A percentile compares a stretch with the other conserved stretches of the same genome.
These are phyloP conservation scores for Mechanitis mazaeus DNA, from an alignment of 2,888 invertebrate genomes.

Conservation along the genomic window DNA sequence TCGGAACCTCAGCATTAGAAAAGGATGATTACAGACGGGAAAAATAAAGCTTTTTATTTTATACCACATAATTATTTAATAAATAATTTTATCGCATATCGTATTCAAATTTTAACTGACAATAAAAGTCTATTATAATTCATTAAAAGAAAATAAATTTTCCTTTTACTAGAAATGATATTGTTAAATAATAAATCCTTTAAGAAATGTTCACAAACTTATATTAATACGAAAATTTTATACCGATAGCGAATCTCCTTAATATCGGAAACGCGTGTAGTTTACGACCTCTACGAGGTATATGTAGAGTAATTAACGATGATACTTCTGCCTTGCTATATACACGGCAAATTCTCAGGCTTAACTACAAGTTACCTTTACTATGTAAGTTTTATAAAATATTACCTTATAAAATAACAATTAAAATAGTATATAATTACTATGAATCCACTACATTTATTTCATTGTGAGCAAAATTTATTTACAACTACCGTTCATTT, in stretches of 20 bases:
- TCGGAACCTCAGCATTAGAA: conserved; percentile 1
- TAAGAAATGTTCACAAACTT: too few relatives aligned
- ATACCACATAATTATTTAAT: background rate
- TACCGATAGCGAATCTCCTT: background rate
- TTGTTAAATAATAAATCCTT: too few relatives aligned
- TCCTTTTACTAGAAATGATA: too few relatives aligned
- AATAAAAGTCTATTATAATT: too few relatives aligned
- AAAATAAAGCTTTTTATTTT: background rate
- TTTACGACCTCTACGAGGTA: conserved; percentile 6
- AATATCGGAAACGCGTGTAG: conserved; percentile 4
- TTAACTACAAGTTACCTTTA: conserved; percentile 4
- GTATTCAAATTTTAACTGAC: too few relatives aligned
- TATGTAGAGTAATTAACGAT: conserved; percentile 1
- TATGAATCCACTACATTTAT: too few relatives aligned
- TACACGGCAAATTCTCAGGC: background rate
- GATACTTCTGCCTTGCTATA: conserved; percentile 5
- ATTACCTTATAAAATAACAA: background rate
- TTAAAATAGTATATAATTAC: too few relatives aligned
- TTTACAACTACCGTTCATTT: background rate
- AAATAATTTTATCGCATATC: too few relatives aligned
- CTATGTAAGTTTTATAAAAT: background rate
- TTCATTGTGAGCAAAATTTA: too few relatives aligned
- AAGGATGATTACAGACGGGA: background rate
- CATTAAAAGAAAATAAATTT: too few relatives aligned
- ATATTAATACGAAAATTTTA: background rate